These are phyloP conservation scores for Python bivittatus DNA, from an alignment of 2,113 vertebrate genomes.

Conservation along the genomic window DNA sequence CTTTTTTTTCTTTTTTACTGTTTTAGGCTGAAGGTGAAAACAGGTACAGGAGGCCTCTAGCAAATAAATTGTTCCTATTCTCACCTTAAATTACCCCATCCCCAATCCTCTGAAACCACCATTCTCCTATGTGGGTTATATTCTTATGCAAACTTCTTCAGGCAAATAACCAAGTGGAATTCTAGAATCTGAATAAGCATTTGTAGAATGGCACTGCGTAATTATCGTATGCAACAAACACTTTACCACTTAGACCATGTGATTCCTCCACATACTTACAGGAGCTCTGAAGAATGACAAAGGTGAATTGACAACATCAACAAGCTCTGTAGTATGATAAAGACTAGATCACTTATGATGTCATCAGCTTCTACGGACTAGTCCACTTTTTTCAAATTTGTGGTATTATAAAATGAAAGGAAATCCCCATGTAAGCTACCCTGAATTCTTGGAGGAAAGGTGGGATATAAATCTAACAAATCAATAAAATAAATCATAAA, in stretches of 20 bases:
- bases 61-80: neutral
- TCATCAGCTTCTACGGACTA: neutral
- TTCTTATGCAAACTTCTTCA: neutral
- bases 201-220: neutral
- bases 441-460: neutral
- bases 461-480: neutral
- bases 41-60: neutral
- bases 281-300: neutral
- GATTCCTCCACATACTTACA: neutral
- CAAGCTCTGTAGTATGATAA: neutral
- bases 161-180: neutral
- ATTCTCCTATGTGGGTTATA: neutral
- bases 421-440: neutral
- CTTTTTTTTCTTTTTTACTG: neutral
- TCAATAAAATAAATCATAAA: neutral
- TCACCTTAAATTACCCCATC: neutral
- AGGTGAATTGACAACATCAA: neutral
- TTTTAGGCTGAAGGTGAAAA: neutral
- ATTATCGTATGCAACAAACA: neutral
- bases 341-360: too few relatives aligned
- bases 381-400: neutral
- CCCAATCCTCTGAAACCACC: constrained; percentile 46
- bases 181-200: neutral
- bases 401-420: neutral
- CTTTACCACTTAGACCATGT: neutral